phyloP scores from a whole-genome alignment of 2,888 invertebrate genomes.

The Acanthopleura granulata region DNA sequence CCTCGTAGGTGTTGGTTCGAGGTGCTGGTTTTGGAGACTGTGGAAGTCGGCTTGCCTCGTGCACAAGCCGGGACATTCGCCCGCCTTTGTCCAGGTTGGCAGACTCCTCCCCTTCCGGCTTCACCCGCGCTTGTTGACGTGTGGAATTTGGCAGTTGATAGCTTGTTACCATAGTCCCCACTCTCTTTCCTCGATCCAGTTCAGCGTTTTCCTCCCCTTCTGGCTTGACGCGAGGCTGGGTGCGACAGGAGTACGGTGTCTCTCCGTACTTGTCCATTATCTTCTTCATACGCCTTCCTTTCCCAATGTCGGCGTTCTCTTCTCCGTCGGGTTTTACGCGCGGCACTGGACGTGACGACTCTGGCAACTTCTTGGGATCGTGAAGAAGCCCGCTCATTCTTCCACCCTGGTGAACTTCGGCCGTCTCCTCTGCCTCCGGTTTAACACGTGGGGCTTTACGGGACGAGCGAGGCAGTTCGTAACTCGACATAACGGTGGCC shows the following conservation, averaged over 20 bases:
- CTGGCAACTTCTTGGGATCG: conserved; percentile 47
- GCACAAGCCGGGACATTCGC: conserved; percentile 41
- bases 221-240: conserved; percentile 47
- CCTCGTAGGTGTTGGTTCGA: conserved; percentile 44
- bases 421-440: conserved; percentile 41
- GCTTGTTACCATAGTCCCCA: conserved; percentile 47
- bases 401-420: conserved; percentile 44
- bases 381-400: conserved; percentile 53
- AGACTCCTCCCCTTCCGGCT: conserved; percentile 41
- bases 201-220: conserved; percentile 49
- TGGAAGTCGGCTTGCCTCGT: conserved; percentile 46
- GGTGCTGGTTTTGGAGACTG: conserved; percentile 44
- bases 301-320: conserved; percentile 43
- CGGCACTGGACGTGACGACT: conserved; percentile 45
- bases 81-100: conserved; percentile 48
- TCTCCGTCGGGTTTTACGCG: conserved; percentile 52
- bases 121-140: conserved; percentile 49
- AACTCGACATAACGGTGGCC: conserved; percentile 44
- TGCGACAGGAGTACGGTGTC: conserved; percentile 38
- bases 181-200: conserved; percentile 50
- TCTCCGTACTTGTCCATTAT: conserved; percentile 45
- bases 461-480: conserved; percentile 40
- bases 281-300: conserved; percentile 50
- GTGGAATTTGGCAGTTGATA: conserved; percentile 43
- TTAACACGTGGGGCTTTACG: conserved; percentile 44